Evolutionary conservation across 2,888 invertebrate species (phyloP), one percentile per base, ranked within the genome.

Genomic region (Epistrophe grossulariae): DNA sequence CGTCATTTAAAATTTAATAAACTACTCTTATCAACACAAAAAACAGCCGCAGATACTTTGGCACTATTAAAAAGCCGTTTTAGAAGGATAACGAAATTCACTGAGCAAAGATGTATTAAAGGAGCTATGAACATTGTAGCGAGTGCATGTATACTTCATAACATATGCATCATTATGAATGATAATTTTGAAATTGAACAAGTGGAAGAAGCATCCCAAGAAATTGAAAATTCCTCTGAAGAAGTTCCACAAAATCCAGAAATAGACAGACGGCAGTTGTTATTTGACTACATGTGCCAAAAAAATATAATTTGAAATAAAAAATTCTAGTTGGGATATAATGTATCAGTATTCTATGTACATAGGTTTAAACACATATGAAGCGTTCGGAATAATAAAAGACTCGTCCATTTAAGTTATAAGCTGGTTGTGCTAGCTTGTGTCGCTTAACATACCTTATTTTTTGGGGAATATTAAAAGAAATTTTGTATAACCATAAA

Each of bases 81-180:
- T 35, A 28, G 57, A 57, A 28, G 57, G 9, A 57, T 57, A 9
- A 31, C 31, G 10, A 55, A n/a, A 35, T 57, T 57, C n/a, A 57
- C 57, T n/a, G 57, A 57, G 5, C 57, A 57, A 57, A 57, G 31
- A n/a, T 31, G n/a, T 9, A 31, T 15, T 57, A 28, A 31, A 5
- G 57, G 57, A n/a, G 31, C 31, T 1, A 35, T 31, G 9, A 57
- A 31, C 10, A n/a, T 57, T n/a, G 57, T 57, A 4, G 57, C 31
- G n/a, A 57, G 57, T 57, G 57, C 57, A n/a, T 57, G 57, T n/a
- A 31, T 57, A 57, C 57, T 57, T n/a, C 57, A 57, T 57, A 57
- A 57, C 9, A 57, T 57, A 9, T 57, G 57, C 6, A 31, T 31
- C 9, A 35, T 31, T 10, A 57, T 57, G 57, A 31, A 57, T 0